Base-by-base conservation (phyloP, 2,888 invertebrate genomes). In the Epistrophella euchroma region DNA sequence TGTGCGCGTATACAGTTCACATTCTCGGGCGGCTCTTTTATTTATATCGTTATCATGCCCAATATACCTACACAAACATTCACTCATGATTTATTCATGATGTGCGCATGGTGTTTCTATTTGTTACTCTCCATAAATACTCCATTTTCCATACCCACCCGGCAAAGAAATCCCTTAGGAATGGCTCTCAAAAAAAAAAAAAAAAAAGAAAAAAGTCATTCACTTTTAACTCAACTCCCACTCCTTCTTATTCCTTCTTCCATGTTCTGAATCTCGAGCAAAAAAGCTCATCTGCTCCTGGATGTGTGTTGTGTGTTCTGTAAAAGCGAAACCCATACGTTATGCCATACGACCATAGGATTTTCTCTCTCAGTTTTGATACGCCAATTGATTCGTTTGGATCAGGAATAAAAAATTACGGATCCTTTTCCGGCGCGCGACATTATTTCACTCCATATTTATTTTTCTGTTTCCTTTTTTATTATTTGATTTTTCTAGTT, bases 301-400 rank as follows among this genome's bases (percentile, higher is more conserved):
- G 50, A 50, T 47, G 19, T 11, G 10, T 43, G 19, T n/a, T 15
- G 11, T 47, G 19, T 11, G 10, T 43, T 37, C 22, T 15, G 11
- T 9, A 62, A 74, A 28, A 37, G 52, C 43, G 62, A 60, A 60
- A 60, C 15, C 28, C 35, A 28, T 58, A 82, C 77, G 85, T 76
- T 85, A 81, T 85, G 55, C 56, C 56, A 45, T 71, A 75, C 80
- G 72, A 71, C 71, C 74, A 84, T 66, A 68, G 40, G 43, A 52
- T 64, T 55, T 25, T 6, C 40, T 50, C 85, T 86, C 81, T 85
- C 85, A 86, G 86, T 86, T 86, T 86, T 86, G 86, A 86, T 82
- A 86, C 77, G 77, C 73, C 82, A 86, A 86, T 74, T 82, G 86
- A 74, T 74, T 74, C 77, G 86, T 82, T 77, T 74, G 86, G 86